Percentiles rank a stretch among this genome's conserved stretches.
Evolutionary conservation across 2,113 vertebrate species (phyloP).

Genomic region (Butorides virescens): DNA sequence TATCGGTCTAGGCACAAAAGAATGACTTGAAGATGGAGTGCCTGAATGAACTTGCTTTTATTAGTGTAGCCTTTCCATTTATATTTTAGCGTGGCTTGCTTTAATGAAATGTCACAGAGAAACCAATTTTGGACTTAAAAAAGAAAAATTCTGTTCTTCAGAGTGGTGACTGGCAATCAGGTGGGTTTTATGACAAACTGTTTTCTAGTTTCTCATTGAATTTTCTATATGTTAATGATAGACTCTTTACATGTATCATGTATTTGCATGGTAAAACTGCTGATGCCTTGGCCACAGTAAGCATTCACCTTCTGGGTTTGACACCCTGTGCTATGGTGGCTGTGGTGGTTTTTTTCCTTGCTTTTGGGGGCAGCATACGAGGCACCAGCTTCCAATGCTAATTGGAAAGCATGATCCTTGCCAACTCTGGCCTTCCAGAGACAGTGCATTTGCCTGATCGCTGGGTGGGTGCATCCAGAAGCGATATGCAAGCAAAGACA

Average conservation of each 20-base stretch:
- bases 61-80: slow-evolving; percentile 37
- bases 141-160: background rate
- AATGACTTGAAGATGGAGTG: background rate
- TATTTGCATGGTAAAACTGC: background rate
- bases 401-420: background rate
- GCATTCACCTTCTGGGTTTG: background rate
- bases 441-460: background rate
- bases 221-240: background rate
- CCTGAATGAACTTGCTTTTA: background rate
- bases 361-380: background rate
- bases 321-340: background rate
- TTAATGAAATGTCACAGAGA: background rate
- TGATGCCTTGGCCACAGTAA: background rate
- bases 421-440: background rate
- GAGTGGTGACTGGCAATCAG: background rate
- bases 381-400: background rate
- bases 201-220: background rate
- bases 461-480: background rate
- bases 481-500: background rate
- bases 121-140: background rate
- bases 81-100: slow-evolving; percentile 11
- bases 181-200: background rate
- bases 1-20: slow-evolving; percentile 9
- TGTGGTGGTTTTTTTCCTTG: background rate
- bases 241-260: background rate